Evolutionary conservation across 2,797 vertebrate species (phyloP), one percentile per base, ranked within the genome.

Genomic region (Trachurus trachurus): DNA sequence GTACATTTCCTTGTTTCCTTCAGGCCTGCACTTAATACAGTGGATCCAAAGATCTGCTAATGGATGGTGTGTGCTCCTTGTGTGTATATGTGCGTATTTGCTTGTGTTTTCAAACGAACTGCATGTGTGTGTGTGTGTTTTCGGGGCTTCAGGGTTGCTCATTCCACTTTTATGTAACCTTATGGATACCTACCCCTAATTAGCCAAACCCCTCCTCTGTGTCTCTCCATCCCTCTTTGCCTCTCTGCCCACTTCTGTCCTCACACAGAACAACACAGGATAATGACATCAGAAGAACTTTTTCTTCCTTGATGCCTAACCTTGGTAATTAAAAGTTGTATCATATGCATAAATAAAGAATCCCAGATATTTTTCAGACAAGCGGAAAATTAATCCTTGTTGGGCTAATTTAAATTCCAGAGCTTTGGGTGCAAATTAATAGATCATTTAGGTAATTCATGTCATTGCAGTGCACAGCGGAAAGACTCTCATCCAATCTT

Each of bases 111-210:
- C 26, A 26, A 19, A 67, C 22, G 22, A 57, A 29, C 17, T 78
- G 56, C 69, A 45, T 42, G 44, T 61, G 39, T 42, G 39, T 22
- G 45, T 60, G 71, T 80, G 40, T 74, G 59, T 81, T 69, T 78
- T 37, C 59, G 60, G 58, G 13, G 76, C 89, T 82, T 73, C 76
- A 22, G 87, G 88, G 66, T 71, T 76, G 83, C 80, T 91, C 78
- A 88, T 88, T 92, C 86, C 65, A 74, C 80, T 91, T 88, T 90
- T 83, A 91, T 87, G 86, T 84, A 87, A 90, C 86, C 82, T 75
- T 81, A 84, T 90, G 82, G 84, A 85, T 78, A 79, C 73, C 50
- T 42, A 67, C 49, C 64, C 39, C 74, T 71, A 84, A 82, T 76
- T 75, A 82, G 72, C 77, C 71, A 67, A 83, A 80, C 70, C 50